Conservation (phyloP, 2,888 invertebrate genomes). For the Drosophila austrosaltans region DNA sequence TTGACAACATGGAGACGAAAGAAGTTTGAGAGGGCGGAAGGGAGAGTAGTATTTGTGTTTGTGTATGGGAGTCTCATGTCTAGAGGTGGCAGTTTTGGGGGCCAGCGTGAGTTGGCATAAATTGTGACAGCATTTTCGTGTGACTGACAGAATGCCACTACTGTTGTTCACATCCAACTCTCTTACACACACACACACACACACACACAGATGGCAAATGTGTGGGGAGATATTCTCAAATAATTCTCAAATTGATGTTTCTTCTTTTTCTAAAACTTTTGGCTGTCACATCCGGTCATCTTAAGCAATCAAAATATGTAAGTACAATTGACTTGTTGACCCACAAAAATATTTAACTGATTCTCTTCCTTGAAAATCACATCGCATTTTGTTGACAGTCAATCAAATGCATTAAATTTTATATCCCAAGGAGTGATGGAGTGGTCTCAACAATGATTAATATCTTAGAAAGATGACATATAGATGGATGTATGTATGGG, state of each 20-base stretch:
- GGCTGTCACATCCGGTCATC: slow-evolving; percentile 1
- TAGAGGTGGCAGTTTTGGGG: not conserved
- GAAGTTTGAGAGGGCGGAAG: no score
- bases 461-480: no score
- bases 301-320: not conserved
- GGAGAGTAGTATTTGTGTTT: not conserved
- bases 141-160: slow-evolving; percentile 13
- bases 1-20: slow-evolving; percentile 1
- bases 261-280: not conserved
- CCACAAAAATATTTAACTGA: slow-evolving; percentile 7
- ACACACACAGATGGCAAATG: not conserved
- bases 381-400: not conserved
- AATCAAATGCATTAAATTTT: not conserved
- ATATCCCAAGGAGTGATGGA: not conserved
- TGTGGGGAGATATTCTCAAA: not conserved
- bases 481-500: no score
- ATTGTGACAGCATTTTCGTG: slow-evolving; percentile 11
- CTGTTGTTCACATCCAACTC: not conserved
- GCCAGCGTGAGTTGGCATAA: slow-evolving; percentile 20
- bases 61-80: not conserved
- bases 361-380: not conserved
- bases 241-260: slow-evolving; percentile 4
- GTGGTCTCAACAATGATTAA: no score
- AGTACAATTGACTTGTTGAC: slow-evolving; percentile 5
- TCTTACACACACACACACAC: not conserved